Evolutionary conservation across 2,888 invertebrate species (phyloP).

Genomic region (Neuroscelio doddi): DNA sequence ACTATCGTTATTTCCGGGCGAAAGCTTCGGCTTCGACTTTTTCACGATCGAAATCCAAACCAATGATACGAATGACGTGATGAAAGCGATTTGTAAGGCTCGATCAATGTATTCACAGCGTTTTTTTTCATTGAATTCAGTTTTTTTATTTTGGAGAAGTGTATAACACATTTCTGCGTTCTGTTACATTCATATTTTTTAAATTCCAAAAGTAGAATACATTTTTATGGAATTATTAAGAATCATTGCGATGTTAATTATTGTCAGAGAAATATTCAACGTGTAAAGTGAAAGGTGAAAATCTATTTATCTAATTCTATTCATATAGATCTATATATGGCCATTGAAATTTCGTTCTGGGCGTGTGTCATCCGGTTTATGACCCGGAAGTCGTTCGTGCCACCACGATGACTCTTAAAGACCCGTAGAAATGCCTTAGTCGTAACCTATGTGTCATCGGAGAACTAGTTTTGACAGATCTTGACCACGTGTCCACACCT

Average conservation of each 20-base stretch:
- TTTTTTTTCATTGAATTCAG: conserved; percentile 15
- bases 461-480: conserved; percentile 69
- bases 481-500: conserved; percentile 67
- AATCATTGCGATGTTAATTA: too few species aligned
- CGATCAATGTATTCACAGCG: background rate
- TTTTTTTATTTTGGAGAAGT: background rate
- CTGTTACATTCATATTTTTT: too few species aligned
- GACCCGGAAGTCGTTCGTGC: conserved; percentile 58
- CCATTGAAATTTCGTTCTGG: conserved; percentile 31
- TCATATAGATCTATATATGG: conserved; percentile 16
- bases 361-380: conserved; percentile 63
- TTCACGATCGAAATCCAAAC: conserved; percentile 24
- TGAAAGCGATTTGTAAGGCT: conserved; percentile 23
- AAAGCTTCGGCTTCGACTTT: conserved; percentile 32
- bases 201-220: too few species aligned
- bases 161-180: background rate
- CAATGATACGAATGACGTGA: conserved; percentile 13
- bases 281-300: background rate
- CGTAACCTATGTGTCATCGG: conserved; percentile 36
- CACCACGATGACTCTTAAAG: conserved; percentile 53
- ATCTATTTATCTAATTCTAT: background rate
- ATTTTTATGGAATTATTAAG: too few species aligned
- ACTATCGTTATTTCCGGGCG: conserved; percentile 63
- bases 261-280: background rate
- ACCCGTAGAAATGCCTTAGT: conserved; percentile 49